These are phyloP conservation scores for Hippocampus mohnikei DNA, from an alignment of 2,113 vertebrate species.

Conservation along the genomic window DNA sequence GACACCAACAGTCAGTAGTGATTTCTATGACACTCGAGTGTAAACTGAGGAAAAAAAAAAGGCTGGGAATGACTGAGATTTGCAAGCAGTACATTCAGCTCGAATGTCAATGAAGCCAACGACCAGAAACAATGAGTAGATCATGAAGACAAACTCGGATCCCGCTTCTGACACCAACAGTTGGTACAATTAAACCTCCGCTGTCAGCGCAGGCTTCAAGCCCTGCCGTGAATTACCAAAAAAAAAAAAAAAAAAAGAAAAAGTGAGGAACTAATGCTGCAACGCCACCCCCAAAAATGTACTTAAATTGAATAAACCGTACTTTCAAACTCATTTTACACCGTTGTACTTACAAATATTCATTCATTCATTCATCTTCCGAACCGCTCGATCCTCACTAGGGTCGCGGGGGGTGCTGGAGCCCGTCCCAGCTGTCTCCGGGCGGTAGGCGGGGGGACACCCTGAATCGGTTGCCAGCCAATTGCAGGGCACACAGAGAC, in stretches of 20 bases:
- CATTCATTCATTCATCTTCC: no score
- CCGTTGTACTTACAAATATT: neutral
- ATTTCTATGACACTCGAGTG: constrained; percentile 54
- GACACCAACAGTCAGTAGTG: constrained; percentile 64
- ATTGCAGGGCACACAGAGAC: no score
- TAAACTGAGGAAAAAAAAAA: neutral
- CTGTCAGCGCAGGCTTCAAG: neutral
- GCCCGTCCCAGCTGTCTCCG: no score
- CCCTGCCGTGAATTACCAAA: neutral
- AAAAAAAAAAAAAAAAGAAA: neutral
- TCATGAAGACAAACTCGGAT: neutral
- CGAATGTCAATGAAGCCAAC: neutral
- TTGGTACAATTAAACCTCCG: neutral
- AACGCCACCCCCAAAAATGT: no score
- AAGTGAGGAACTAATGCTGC: neutral
- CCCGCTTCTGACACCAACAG: neutral
- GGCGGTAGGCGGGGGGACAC: no score
- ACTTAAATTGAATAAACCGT: no score
- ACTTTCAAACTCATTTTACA: neutral
- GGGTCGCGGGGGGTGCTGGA: no score
- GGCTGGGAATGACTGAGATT: constrained; percentile 11
- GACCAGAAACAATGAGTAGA: neutral
- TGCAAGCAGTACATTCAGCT: neutral
- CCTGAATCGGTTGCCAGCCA: no score
- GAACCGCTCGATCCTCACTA: no score